Percentiles rank a stretch among this genome's conserved stretches.
These are phyloP conservation scores for Plotosus lineatus DNA, from an alignment of 2,113 vertebrate genomes.

Conservation along the genomic window DNA sequence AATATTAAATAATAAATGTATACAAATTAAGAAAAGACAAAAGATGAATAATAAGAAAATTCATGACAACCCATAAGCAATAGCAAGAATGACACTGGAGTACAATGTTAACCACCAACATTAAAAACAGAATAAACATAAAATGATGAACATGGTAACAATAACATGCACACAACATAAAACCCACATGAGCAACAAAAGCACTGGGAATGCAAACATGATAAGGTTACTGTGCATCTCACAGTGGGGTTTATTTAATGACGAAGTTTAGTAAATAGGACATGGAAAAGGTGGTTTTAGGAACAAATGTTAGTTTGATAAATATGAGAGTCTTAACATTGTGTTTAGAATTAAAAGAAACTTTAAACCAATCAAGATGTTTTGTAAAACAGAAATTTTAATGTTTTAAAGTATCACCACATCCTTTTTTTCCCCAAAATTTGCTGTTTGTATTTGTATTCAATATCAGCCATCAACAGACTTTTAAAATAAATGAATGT, in stretches of 20 bases:
- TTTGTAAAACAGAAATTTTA: neutral
- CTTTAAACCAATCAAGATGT: neutral
- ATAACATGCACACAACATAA: slow-evolving; percentile 28
- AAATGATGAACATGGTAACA: slow-evolving; percentile 24
- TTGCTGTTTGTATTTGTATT: neutral
- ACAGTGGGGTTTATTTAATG: slow-evolving; percentile 13
- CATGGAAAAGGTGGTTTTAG: neutral
- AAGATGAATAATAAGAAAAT: slow-evolving; percentile 31
- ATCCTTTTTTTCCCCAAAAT: neutral
- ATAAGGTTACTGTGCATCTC: neutral
- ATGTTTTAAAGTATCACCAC: neutral
- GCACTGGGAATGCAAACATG: neutral
- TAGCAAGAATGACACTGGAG: slow-evolving; percentile 3
- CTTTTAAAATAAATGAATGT: neutral
- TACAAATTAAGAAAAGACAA: neutral
- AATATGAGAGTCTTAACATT: slow-evolving; percentile 3
- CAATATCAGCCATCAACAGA: neutral
- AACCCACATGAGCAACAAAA: slow-evolving; percentile 3
- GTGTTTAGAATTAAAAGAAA: neutral
- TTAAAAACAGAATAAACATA: slow-evolving; percentile 28
- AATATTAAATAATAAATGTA: slow-evolving; percentile 3
- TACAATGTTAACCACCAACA: slow-evolving; percentile 19
- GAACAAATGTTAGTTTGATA: slow-evolving; percentile 8
- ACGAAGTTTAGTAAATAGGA: slow-evolving; percentile 16
- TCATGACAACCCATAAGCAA: slow-evolving; percentile 11